Conservation (phyloP, 2,797 vertebrate genomes). For the Ptychadena robeensis region DNA sequence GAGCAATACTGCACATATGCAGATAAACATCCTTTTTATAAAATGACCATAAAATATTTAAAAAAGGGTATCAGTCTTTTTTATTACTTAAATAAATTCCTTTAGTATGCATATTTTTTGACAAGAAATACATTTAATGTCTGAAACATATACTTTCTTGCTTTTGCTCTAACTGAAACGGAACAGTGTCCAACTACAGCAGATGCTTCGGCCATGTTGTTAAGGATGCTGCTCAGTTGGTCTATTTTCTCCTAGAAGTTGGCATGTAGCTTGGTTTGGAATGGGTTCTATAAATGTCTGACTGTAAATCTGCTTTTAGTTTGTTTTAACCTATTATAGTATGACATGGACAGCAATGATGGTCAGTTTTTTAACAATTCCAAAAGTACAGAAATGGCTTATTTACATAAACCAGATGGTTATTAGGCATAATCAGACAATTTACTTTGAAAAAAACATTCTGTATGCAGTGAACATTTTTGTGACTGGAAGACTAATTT, state of each 20-base stretch:
- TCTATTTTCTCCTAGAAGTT: slow-evolving; percentile 24
- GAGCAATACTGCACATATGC: slow-evolving; percentile 11
- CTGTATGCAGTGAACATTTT: too few relatives aligned
- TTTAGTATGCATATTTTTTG: not conserved
- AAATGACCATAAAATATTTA: not conserved
- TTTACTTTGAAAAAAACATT: too few relatives aligned
- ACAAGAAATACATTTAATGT: slow-evolving; percentile 11
- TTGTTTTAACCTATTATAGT: not conserved
- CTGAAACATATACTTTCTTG: slow-evolving; percentile 18
- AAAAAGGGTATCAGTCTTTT: not conserved
- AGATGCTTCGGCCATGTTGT: slow-evolving; percentile 31
- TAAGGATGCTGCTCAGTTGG: slow-evolving; percentile 43
- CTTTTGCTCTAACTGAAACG: not conserved
- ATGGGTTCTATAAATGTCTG: not conserved
- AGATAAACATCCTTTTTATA: slow-evolving; percentile 14
- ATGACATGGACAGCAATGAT: too few relatives aligned
- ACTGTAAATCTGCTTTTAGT: not conserved
- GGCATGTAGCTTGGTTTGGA: slow-evolving; percentile 20
- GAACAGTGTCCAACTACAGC: slow-evolving; percentile 15
- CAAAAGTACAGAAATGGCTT: not conserved
- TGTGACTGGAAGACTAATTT: too few relatives aligned
- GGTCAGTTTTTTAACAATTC: not conserved
- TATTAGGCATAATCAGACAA: too few relatives aligned
- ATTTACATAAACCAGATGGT: not conserved
- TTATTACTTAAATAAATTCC: not conserved